Conservation (phyloP, 2,888 invertebrate species). For the Drosophila atroscutellata region DNA sequence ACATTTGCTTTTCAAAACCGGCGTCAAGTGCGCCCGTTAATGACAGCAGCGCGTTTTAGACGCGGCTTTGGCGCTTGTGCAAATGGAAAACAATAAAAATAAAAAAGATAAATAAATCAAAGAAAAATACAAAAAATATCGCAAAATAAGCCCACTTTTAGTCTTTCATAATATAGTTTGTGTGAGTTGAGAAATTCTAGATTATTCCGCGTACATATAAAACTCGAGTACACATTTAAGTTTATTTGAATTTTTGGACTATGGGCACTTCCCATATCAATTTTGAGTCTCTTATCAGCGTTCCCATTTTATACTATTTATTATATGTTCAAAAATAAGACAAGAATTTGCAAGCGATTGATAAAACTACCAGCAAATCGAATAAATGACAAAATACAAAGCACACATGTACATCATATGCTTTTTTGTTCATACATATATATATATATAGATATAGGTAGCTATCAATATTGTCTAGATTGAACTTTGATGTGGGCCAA, state of each 20-base stretch:
- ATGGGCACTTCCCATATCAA: slow-evolving; percentile 16
- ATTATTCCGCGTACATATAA: not conserved
- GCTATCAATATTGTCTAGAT: slow-evolving; percentile 69
- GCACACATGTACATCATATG: slow-evolving; percentile 1
- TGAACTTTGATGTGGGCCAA: slow-evolving; percentile 69
- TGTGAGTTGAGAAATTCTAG: not conserved
- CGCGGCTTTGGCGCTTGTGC: slow-evolving; percentile 34
- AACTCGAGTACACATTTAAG: not conserved
- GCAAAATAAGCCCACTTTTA: slow-evolving; percentile 1
- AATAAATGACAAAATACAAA: slow-evolving; percentile 6
- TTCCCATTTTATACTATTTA: slow-evolving; percentile 28
- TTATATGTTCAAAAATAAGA: slow-evolving; percentile 69
- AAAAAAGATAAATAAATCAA: not conserved
- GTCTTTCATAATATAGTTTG: not conserved
- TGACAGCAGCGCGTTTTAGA: slow-evolving; percentile 16
- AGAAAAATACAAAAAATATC: slow-evolving; percentile 1
- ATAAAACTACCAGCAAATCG: slow-evolving; percentile 52
- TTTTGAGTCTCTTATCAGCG: slow-evolving; percentile 39
- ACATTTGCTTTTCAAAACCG: slow-evolving; percentile 26
- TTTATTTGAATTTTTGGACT: slow-evolving; percentile 2
- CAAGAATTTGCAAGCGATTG: slow-evolving; percentile 60
- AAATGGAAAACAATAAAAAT: slow-evolving; percentile 17
- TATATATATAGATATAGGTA: slow-evolving; percentile 9
- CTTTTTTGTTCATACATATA: not conserved
- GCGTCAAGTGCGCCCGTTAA: slow-evolving; percentile 35